phyloP scores from a whole-genome alignment of 2,797 vertebrate genomes.

The Periparus ater region DNA sequence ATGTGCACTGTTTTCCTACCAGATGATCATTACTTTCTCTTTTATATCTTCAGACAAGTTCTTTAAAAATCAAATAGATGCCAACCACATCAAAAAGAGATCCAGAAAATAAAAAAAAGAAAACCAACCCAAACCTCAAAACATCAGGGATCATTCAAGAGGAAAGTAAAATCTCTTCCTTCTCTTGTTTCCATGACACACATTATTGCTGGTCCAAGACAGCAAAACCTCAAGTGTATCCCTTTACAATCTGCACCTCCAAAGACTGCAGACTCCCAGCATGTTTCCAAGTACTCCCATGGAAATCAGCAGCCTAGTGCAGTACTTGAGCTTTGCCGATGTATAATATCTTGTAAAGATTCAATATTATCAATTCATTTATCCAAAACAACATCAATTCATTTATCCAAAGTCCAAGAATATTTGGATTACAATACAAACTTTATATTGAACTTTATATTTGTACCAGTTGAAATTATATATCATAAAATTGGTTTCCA shows the following conservation, averaged over 20 bases:
- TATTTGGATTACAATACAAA: not conserved
- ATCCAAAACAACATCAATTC: not conserved
- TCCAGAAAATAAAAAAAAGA: not conserved
- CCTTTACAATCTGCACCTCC: not conserved
- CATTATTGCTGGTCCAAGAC: not conserved
- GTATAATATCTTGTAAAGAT: not conserved
- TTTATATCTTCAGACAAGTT: not conserved
- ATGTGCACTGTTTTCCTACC: not conserved
- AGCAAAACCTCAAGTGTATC: not conserved
- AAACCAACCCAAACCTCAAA: slow-evolving; percentile 31
- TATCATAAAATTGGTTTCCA: not conserved
- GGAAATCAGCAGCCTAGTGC: not conserved
- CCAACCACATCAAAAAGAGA: slow-evolving; percentile 3
- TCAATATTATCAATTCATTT: not conserved
- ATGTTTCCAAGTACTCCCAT: not conserved
- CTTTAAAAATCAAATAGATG: not conserved
- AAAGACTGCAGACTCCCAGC: not conserved
- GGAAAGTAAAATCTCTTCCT: slow-evolving; percentile 1
- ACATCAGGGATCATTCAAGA: not conserved
- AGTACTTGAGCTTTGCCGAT: not conserved
- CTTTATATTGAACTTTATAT: slow-evolving; percentile 14
- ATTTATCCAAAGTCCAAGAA: not conserved
- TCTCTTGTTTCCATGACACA: not conserved
- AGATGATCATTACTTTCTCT: not conserved
- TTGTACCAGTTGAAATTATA: slow-evolving; percentile 25